These are phyloP conservation scores for Gisinianus flammeolus DNA, from an alignment of 2,888 invertebrate genomes.

Conservation along the genomic window DNA sequence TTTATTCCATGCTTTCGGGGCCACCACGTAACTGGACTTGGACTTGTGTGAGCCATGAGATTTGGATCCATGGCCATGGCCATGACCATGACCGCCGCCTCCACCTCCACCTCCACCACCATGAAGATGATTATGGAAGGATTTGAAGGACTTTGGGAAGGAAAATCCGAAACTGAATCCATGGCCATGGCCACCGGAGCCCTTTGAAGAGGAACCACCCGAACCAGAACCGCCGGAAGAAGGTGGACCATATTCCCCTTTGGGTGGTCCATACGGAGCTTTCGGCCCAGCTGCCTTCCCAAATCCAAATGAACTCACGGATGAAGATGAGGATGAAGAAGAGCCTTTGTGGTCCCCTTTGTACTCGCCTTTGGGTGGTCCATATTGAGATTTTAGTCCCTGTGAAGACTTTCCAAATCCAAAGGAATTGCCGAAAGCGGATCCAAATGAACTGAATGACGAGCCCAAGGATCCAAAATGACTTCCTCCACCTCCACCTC, in stretches of 20 bases:
- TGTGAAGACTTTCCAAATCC: background rate
- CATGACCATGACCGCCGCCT: background rate
- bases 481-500: background rate
- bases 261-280: conserved; percentile 43
- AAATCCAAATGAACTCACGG: too few relatives aligned
- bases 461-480: background rate
- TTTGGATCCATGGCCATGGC: background rate
- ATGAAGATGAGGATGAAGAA: too few relatives aligned
- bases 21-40: conserved; percentile 47
- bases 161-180: background rate
- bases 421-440: background rate
- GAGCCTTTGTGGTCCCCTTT: background rate
- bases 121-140: background rate
- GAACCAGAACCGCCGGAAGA: background rate
- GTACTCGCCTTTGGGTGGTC: conserved; percentile 11
- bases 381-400: background rate
- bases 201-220: too few relatives aligned
- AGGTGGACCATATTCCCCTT: conserved; percentile 51
- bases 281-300: too few relatives aligned
- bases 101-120: background rate
- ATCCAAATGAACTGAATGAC: background rate
- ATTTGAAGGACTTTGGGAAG: background rate
- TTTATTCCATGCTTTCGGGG: conserved; percentile 60
- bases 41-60: conserved; percentile 47
- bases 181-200: background rate